These are phyloP conservation scores for Clepsis dumicolana DNA, from an alignment of 2,888 invertebrate genomes.

Conservation along the genomic window DNA sequence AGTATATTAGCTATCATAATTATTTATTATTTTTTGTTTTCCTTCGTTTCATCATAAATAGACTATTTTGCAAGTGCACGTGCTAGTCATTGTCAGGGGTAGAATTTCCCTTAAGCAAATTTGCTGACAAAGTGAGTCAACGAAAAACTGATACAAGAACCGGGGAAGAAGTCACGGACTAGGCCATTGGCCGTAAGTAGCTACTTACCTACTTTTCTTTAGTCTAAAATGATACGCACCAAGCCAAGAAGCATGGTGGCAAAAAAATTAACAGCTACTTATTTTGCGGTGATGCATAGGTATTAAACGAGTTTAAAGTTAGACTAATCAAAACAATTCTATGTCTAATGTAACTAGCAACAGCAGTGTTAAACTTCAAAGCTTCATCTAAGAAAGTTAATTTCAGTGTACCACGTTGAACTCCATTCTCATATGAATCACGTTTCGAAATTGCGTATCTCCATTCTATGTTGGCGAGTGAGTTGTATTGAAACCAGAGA, in stretches of 20 bases:
- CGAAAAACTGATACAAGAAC: too few relatives aligned
- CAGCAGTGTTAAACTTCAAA: neutral
- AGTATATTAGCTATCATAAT: neutral
- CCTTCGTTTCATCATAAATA: neutral
- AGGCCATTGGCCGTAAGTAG: too few relatives aligned
- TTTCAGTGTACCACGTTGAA: neutral
- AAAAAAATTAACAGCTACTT: too few relatives aligned
- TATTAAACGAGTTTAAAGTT: too few relatives aligned
- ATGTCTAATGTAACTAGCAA: neutral
- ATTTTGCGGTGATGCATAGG: too few relatives aligned
- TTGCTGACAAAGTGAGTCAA: too few relatives aligned
- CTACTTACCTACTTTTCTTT: too few relatives aligned
- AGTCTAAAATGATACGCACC: too few relatives aligned
- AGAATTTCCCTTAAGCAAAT: too few relatives aligned
- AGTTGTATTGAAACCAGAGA: conserved; percentile 18
- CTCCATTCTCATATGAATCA: neutral
- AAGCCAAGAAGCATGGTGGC: too few relatives aligned
- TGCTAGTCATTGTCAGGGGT: too few relatives aligned
- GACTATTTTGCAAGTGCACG: neutral
- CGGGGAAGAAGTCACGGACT: too few relatives aligned
- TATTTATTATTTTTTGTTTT: neutral
- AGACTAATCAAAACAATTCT: neutral
- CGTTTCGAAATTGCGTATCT: neutral
- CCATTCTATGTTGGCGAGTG: neutral
- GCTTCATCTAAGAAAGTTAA: neutral